Base-by-base conservation (phyloP, 2,888 invertebrate species). In the Pachydiplax longipennis region DNA sequence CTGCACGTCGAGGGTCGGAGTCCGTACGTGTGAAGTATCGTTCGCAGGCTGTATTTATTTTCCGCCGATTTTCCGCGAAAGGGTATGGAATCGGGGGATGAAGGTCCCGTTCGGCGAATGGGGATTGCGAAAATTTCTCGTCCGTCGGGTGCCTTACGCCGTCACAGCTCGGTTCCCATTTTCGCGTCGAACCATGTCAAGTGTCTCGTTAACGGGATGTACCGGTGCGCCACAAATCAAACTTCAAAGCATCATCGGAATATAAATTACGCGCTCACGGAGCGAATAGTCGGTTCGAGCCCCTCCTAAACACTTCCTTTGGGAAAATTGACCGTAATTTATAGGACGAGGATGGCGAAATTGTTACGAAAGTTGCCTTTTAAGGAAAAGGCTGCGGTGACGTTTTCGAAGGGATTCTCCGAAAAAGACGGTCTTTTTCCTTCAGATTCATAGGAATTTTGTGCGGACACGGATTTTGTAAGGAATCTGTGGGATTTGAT, bases 1-100 rank as follows among this genome's bases (percentile, higher is more conserved):
- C 61, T 6, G 61, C 87, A 31, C 37, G 87, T 12, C 61, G 22
- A 53, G n/a, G 18, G 15, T 87, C 37, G 37, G 37, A 37, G 61
- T 61, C 61, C 58, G 61, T 87, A 31, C 61, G 87, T 61, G 22
- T 87, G 87, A 65, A 61, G 40, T 35, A 87, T 87, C 65, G 61
- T 22, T 87, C 61, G 65, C 37, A 58, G 61, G 37, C 61, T 31
- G 87, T 37, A 61, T 87, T 87, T 65, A 87, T 87, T 65, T 35
- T 61, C 35, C 12, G 2, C 40, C 87, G 37, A 61, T 58, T 37
- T 25, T 37, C 31, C 87, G n/a, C 87, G 87, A 31, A 53, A 48
- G 83, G 73, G 31, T 25, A 73, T 73, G 73, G 22, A 25, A 25
- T 25, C 73, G 25, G 31, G 73, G 73, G 73, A n/a, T 22, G 25